Evolutionary conservation across 2,888 invertebrate species (phyloP).

Genomic region (Sinohyriopsis cumingii): DNA sequence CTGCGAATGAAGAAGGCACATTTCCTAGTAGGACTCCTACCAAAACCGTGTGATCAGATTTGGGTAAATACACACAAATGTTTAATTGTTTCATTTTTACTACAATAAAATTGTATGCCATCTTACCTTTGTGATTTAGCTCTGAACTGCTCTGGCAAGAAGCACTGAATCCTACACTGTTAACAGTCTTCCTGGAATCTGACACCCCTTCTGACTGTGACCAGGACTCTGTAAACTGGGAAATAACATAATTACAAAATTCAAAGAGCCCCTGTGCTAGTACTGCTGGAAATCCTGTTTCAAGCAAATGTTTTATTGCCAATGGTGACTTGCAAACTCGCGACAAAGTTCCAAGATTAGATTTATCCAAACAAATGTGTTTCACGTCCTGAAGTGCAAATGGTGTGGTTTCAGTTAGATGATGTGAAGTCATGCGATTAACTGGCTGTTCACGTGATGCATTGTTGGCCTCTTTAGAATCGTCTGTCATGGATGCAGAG

Average conservation of each 20-base stretch:
- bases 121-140: too few species aligned
- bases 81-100: too few species aligned
- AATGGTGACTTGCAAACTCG: constrained; percentile 86
- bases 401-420: constrained; percentile 28
- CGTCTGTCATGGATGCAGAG: constrained; percentile 72
- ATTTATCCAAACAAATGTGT: constrained; percentile 61
- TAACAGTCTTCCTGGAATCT: constrained; percentile 52
- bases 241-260: constrained; percentile 66
- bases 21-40: too few species aligned
- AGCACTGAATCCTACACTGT: constrained; percentile 8
- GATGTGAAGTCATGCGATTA: constrained; percentile 11
- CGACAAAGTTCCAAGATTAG: constrained; percentile 83
- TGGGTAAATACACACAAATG: too few species aligned
- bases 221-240: constrained; percentile 47
- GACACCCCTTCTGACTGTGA: constrained; percentile 48
- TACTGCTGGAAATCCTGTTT: constrained; percentile 79
- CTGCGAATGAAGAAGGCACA: too few species aligned
- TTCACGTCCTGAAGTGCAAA: constrained; percentile 55
- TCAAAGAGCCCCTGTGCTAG: constrained; percentile 68
- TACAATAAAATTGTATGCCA: too few species aligned
- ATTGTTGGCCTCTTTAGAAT: constrained; percentile 68
- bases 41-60: too few species aligned
- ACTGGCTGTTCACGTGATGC: constrained; percentile 32
- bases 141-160: too few species aligned
- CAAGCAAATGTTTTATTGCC: constrained; percentile 83